These are phyloP conservation scores for Macrobrachium rosenbergii DNA, from an alignment of 1,140 invertebrate genomes.

Conservation along the genomic window DNA sequence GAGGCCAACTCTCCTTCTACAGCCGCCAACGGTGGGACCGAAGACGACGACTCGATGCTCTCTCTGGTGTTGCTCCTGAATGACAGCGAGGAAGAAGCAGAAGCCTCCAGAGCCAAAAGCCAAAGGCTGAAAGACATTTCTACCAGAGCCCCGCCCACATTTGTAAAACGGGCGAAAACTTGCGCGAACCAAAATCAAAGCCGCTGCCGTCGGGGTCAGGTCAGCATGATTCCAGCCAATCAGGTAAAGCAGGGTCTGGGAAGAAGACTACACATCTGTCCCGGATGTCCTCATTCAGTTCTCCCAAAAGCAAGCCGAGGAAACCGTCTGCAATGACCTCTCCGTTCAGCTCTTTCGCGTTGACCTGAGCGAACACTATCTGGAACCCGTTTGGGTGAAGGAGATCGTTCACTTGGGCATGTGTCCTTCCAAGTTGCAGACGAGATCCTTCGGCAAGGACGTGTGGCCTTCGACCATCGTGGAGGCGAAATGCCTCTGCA, in stretches of 20 bases:
- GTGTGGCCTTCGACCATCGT: slow-evolving; percentile 49
- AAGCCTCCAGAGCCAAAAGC: too few species aligned
- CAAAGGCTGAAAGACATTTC: background rate
- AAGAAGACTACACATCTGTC: slow-evolving; percentile 34
- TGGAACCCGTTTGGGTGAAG: slow-evolving; percentile 49
- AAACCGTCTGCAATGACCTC: slow-evolving; percentile 33
- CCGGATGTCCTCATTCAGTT: slow-evolving; percentile 34
- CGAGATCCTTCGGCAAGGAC: slow-evolving; percentile 35
- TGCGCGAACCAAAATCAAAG: background rate
- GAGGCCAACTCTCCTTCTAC: background rate
- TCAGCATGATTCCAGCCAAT: background rate
- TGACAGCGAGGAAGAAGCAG: too few species aligned
- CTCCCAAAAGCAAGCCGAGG: slow-evolving; percentile 38
- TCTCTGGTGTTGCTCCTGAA: slow-evolving; percentile 33
- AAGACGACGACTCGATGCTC: background rate
- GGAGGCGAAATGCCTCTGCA: slow-evolving; percentile 58
- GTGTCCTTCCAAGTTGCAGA: slow-evolving; percentile 58
- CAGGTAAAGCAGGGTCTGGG: slow-evolving; percentile 38
- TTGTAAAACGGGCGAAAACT: slow-evolving; percentile 10
- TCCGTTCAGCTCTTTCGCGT: slow-evolving; percentile 52
- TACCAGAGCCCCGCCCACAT: background rate
- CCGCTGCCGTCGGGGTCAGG: slow-evolving; percentile 22
- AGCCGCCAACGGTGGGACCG: background rate
- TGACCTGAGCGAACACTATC: slow-evolving; percentile 25
- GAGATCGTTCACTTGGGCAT: slow-evolving; percentile 40